phyloP scores from a whole-genome alignment of 2,113 vertebrate genomes.

The Urocolius indicus region DNA sequence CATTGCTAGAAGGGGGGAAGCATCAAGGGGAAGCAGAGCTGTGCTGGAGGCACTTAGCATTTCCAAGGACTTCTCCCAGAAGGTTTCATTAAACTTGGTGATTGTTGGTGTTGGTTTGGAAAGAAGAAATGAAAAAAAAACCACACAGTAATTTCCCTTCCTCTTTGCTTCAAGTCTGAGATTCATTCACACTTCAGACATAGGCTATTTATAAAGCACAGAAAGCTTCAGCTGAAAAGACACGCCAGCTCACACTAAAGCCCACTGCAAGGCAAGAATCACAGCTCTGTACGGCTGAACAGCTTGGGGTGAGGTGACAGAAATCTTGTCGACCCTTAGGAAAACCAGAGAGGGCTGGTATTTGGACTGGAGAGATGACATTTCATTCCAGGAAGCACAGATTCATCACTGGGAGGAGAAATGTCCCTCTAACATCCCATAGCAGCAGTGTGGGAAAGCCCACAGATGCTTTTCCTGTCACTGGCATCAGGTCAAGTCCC shows the following conservation, averaged over 20 bases:
- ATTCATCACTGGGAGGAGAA: neutral
- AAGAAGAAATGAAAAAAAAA: neutral
- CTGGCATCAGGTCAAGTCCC: accelerated
- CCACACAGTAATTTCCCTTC: neutral
- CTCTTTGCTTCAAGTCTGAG: neutral
- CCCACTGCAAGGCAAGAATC: neutral
- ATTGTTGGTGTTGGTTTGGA: accelerated
- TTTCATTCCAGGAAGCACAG: neutral
- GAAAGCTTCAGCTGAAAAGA: neutral
- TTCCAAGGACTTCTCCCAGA: neutral
- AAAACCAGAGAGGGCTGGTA: neutral
- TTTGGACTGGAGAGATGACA: accelerated
- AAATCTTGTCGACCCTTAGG: neutral
- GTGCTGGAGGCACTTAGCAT: accelerated
- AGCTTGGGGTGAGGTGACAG: neutral
- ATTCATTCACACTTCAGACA: neutral
- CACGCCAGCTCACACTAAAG: neutral
- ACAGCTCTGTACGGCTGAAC: neutral
- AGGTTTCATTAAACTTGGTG: neutral
- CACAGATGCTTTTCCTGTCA: neutral
- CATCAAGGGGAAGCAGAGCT: neutral
- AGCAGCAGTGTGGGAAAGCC: neutral
- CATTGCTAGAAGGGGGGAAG: accelerated
- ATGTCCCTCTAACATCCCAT: neutral
- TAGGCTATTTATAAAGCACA: neutral